Conservation (phyloP, 2,797 vertebrate genomes). For the Manis javanica region DNA sequence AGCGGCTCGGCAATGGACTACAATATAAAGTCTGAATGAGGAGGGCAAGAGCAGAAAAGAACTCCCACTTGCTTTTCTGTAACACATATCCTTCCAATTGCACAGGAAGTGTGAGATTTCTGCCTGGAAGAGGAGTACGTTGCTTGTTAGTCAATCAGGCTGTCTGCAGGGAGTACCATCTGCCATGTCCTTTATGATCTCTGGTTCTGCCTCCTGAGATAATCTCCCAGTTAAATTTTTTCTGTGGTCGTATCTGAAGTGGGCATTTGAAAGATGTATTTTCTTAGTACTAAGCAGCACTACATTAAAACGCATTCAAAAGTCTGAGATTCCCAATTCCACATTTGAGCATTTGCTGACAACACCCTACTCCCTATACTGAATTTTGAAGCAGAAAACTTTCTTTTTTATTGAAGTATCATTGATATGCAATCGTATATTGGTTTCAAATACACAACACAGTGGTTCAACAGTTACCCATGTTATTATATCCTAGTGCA, state of each 20-base stretch:
- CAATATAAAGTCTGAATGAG: not conserved
- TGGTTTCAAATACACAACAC: too few species aligned
- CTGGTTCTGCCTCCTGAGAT: not conserved
- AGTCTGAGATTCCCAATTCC: not conserved
- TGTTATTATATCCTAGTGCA: too few species aligned
- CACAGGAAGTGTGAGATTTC: not conserved
- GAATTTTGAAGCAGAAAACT: not conserved
- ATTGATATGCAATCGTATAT: too few species aligned
- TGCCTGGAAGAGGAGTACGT: not conserved
- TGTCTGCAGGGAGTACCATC: not conserved
- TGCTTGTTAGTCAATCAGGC: not conserved
- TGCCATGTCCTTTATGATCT: not conserved
- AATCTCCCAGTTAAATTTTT: not conserved
- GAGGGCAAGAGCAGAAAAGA: not conserved
- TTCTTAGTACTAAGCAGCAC: not conserved
- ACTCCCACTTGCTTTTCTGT: not conserved
- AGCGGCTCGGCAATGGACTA: not conserved
- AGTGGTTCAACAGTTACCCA: too few species aligned
- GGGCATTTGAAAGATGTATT: not conserved
- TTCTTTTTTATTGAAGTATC: too few species aligned
- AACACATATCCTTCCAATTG: not conserved
- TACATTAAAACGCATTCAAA: not conserved
- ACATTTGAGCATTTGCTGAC: not conserved
- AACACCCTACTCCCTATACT: not conserved
- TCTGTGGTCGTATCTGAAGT: not conserved